Conservation (phyloP, 2,113 vertebrate genomes). For the Poeciliopsis retropinna region DNA sequence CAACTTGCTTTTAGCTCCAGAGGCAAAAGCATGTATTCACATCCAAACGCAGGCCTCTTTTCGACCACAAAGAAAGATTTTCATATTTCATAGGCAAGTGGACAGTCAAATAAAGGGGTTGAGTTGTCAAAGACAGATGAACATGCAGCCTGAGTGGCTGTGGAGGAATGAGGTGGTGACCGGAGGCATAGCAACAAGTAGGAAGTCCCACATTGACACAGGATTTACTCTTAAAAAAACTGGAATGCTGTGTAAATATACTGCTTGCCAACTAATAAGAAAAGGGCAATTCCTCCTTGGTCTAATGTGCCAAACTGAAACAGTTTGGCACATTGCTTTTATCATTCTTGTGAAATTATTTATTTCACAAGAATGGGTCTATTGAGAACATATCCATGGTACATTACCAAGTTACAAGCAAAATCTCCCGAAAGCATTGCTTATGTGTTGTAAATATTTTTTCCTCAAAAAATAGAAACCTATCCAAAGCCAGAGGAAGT, state of each 20-base stretch:
- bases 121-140: not conserved
- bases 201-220: conserved; percentile 29
- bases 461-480: not conserved
- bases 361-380: not conserved
- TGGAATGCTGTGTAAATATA: conserved; percentile 24
- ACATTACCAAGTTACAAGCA: too few relatives aligned
- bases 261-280: conserved; percentile 24
- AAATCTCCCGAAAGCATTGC: too few relatives aligned
- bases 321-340: too few relatives aligned
- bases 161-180: conserved; percentile 20
- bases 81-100: not conserved
- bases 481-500: not conserved
- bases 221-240: conserved; percentile 36
- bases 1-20: too few relatives aligned
- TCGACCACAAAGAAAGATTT: conserved; percentile 6
- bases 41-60: too few relatives aligned
- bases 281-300: not conserved
- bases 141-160: not conserved
- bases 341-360: too few relatives aligned
- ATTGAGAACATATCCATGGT: not conserved
- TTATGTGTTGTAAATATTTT: not conserved
- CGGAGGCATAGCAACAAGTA: conserved; percentile 39
- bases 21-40: too few relatives aligned
- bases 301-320: not conserved
- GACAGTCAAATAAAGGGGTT: not conserved